Conservation (phyloP, 1,140 invertebrate species). For the Wasmannia auropunctata region DNA sequence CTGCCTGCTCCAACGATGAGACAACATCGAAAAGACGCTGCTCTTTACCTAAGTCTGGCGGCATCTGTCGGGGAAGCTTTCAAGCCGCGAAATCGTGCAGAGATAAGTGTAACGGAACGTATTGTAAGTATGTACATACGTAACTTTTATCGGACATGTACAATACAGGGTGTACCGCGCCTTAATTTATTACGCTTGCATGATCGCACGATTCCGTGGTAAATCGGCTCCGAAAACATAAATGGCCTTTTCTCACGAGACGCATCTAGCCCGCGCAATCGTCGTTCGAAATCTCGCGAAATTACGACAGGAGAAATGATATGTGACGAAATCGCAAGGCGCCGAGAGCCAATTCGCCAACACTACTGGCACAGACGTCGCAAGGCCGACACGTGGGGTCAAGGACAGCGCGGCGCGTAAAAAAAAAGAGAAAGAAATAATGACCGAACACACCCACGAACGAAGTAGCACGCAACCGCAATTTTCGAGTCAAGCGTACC, state of each 20-base stretch:
- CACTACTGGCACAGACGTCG: neutral
- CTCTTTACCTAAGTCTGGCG: slow-evolving; percentile 19
- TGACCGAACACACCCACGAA: slow-evolving; percentile 28
- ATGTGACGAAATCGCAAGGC: neutral
- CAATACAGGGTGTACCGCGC: neutral
- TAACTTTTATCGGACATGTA: slow-evolving; percentile 20
- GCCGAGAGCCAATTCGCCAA: neutral
- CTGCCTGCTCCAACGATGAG: neutral
- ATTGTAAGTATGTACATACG: too few species aligned
- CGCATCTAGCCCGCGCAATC: neutral
- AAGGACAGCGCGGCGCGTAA: neutral
- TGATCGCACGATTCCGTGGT: neutral
- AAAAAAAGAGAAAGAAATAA: slow-evolving; percentile 3
- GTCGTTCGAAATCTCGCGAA: neutral
- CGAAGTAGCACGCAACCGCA: slow-evolving; percentile 35
- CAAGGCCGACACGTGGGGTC: slow-evolving; percentile 48
- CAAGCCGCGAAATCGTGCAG: neutral
- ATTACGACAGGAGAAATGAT: slow-evolving; percentile 10
- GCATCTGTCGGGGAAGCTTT: slow-evolving; percentile 31
- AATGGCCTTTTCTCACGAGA: too few species aligned
- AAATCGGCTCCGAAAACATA: neutral
- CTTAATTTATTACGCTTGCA: neutral
- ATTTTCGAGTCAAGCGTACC: slow-evolving; percentile 11
- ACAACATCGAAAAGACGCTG: neutral
- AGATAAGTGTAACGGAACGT: slow-evolving; percentile 24